These are phyloP conservation scores for Epinotia ramella DNA, from an alignment of 2,888 invertebrate genomes.

Conservation along the genomic window DNA sequence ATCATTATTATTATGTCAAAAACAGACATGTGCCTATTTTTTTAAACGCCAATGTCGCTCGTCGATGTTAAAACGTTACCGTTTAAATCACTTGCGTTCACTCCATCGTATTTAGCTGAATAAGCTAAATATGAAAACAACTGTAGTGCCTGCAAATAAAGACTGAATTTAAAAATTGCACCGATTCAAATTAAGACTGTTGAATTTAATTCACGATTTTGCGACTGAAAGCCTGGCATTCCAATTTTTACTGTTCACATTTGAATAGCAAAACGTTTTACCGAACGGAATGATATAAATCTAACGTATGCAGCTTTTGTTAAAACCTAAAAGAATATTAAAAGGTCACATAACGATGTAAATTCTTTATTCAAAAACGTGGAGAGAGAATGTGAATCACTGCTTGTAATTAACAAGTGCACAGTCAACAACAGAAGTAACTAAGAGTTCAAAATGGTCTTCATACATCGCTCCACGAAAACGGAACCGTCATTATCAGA, in stretches of 20 bases:
- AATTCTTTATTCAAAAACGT: neutral
- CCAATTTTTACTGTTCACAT: conserved; percentile 38
- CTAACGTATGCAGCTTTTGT: conserved; percentile 22
- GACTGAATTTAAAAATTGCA: neutral
- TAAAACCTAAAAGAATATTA: conserved; percentile 19
- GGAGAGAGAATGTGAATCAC: neutral
- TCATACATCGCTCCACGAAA: too few species aligned
- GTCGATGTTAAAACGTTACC: conserved; percentile 8
- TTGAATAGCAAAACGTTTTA: conserved; percentile 41
- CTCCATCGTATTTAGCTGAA: neutral
- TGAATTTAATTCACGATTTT: neutral
- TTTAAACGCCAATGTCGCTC: neutral
- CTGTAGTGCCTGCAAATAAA: neutral
- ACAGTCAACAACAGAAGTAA: too few species aligned
- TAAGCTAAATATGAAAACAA: neutral
- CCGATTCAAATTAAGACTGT: neutral
- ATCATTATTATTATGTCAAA: neutral
- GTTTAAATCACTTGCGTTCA: neutral
- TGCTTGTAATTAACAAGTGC: neutral
- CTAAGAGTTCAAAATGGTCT: too few species aligned
- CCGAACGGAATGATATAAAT: conserved; percentile 32
- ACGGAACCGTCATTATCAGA: too few species aligned
- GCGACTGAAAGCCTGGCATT: conserved; percentile 28
- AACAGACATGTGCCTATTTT: neutral
- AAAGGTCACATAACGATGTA: neutral